Base-by-base conservation (phyloP, 2,797 vertebrate species). In the Poliocrania exsul region DNA sequence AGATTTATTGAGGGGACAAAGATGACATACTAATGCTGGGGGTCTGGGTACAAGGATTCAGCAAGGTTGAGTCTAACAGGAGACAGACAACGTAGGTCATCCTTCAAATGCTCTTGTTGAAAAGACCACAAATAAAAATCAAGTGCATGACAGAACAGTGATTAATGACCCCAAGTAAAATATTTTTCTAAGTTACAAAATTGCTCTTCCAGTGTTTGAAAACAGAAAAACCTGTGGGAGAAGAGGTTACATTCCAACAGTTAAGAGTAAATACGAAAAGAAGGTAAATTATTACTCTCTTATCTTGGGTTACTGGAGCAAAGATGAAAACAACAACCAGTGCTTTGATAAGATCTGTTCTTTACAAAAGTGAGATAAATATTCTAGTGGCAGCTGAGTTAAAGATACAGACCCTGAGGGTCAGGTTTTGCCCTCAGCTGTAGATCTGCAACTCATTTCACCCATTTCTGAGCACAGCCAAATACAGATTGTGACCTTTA, bases 221-320 rank as follows among this genome's bases (percentile, higher is more conserved):
- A 90, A 78, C 74, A 94, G 69, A 67, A 91, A 67, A 95, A 88
- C 46, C 92, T 91, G 88, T 53, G 50, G 82, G 80, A 84, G 83
- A 91, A 93, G 69, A 94, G 84, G 82, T 85, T 94, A 95, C 84
- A 84, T 81, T 92, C 89, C 86, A 93, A 75, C 47, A 81, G 67
- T 92, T 81, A 92, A 65, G 67, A 95, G 80, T 50, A 90, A 96
- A 86, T 62, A 93, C 0, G 4, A 81, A 78, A 91, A 86, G 58
- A 90, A 86, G 70, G 91, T 96, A 91, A 94, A 96, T 94, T 91
- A 93, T 86, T 91, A 95, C 64, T 89, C 24, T 92, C 73, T 93
- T 95, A 91, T 90, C 92, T 88, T 75, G 44, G 44, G 57, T 80
- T 94, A 75, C 92, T 72, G 87, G 38, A 94, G 72, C 86, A 88